A percentile compares a stretch with the other conserved stretches of the same genome.
Conservation (phyloP, 2,113 vertebrate species). For the Alaudala cheleensis region DNA sequence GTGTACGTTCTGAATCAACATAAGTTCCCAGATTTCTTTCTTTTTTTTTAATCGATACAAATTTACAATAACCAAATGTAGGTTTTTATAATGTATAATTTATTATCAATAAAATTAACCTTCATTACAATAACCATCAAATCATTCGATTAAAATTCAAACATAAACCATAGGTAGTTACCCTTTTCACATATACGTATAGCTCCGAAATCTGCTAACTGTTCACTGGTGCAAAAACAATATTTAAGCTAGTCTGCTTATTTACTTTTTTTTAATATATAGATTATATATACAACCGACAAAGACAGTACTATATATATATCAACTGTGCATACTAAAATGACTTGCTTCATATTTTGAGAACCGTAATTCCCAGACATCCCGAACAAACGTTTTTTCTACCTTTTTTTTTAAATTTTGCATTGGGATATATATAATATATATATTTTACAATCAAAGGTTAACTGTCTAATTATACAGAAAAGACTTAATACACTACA, state of each 20-base stretch:
- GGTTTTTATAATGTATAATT: conserved; percentile 79
- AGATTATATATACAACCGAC: conserved; percentile 73
- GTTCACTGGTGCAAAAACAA: conserved; percentile 76
- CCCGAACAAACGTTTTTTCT: conserved; percentile 5
- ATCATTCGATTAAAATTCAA: conserved; percentile 73
- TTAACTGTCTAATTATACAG: conserved; percentile 76
- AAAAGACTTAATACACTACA: conserved; percentile 75
- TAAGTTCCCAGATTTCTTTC: conserved; percentile 55
- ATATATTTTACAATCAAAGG: conserved; percentile 74
- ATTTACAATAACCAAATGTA: conserved; percentile 77
- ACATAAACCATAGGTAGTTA: conserved; percentile 84
- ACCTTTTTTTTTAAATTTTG: background rate
- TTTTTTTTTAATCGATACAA: conserved; percentile 67
- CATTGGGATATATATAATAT: conserved; percentile 51
- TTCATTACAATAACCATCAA: conserved; percentile 78
- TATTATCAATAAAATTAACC: conserved; percentile 84
- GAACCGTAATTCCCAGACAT: conserved; percentile 52
- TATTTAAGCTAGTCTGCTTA: conserved; percentile 67
- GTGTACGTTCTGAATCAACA: conserved; percentile 73
- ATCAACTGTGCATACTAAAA: conserved; percentile 68
- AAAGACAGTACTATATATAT: conserved; percentile 56
- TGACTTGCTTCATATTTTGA: conserved; percentile 55
- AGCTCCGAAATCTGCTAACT: conserved; percentile 74
- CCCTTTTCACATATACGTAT: conserved; percentile 77
- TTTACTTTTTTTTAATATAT: conserved; percentile 65